Evolutionary conservation across 2,888 invertebrate genomes (phyloP).

Genomic region (Nipponacmea schrenckii): DNA sequence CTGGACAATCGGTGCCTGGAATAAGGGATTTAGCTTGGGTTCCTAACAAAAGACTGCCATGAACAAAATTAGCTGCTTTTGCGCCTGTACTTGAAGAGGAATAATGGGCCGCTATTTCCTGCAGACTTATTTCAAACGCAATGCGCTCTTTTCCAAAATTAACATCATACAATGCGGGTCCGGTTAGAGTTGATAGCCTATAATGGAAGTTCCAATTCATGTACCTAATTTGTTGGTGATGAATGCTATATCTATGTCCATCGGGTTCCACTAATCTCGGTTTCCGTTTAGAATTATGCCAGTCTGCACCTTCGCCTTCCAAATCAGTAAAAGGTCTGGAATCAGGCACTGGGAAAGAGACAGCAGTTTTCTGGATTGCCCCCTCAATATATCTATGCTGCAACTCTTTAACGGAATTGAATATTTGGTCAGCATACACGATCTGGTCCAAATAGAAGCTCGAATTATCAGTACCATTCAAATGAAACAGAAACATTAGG

Average conservation of each 20-base stretch:
- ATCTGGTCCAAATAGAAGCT: conserved; percentile 27
- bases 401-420: conserved; percentile 25
- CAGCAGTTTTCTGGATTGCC: conserved; percentile 16
- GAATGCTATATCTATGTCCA: conserved; percentile 33
- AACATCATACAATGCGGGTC: conserved; percentile 26
- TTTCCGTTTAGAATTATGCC: conserved; percentile 27
- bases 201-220: conserved; percentile 40
- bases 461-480: conserved; percentile 16
- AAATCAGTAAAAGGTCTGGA: conserved; percentile 21
- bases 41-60: conserved; percentile 27
- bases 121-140: conserved; percentile 39
- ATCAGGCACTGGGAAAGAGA: conserved; percentile 20
- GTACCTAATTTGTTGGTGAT: conserved; percentile 28
- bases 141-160: conserved; percentile 29
- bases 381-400: conserved; percentile 11
- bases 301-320: conserved; percentile 30
- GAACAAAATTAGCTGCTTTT: conserved; percentile 19
- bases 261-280: conserved; percentile 35
- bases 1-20: conserved; percentile 52
- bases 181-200: conserved; percentile 25
- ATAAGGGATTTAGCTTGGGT: conserved; percentile 18
- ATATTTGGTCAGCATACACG: conserved; percentile 30
- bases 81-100: conserved; percentile 24
- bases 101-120: conserved; percentile 34
- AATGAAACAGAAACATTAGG: conserved; percentile 35